Percentiles rank a stretch among this genome's conserved stretches.
Conservation (phyloP, 2,113 vertebrate species). For the Carettochelys insculpta region DNA sequence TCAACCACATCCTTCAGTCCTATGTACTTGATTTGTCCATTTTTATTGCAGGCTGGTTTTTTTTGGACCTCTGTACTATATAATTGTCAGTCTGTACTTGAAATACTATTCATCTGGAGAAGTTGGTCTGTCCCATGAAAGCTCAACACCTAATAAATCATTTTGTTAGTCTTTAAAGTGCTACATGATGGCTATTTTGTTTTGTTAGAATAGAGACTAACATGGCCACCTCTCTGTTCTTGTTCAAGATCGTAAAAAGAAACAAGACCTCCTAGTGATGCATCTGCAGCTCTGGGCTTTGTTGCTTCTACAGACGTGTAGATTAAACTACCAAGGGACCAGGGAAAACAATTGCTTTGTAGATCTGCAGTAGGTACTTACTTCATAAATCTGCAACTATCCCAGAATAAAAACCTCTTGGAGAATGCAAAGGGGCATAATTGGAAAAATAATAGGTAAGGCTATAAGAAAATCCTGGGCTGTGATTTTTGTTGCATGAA, state of each 20-base stretch:
- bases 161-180: too few relatives aligned
- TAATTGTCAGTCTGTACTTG: too few relatives aligned
- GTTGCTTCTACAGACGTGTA: background rate
- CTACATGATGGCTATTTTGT: too few relatives aligned
- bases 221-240: too few relatives aligned
- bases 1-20: too few relatives aligned
- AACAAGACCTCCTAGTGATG: background rate
- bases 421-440: background rate
- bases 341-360: background rate
- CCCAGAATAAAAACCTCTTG: background rate
- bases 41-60: too few relatives aligned
- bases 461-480: background rate
- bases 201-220: too few relatives aligned
- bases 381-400: background rate
- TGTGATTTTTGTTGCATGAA: background rate
- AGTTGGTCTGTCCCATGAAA: too few relatives aligned
- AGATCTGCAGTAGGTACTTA: background rate
- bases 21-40: too few relatives aligned
- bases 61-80: too few relatives aligned
- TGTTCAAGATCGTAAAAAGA: background rate
- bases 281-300: background rate
- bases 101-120: too few relatives aligned
- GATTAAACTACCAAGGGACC: background rate
- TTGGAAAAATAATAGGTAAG: background rate
- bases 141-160: too few relatives aligned